These are phyloP conservation scores for Corapipo altera DNA, from an alignment of 2,113 vertebrate genomes.

Conservation along the genomic window DNA sequence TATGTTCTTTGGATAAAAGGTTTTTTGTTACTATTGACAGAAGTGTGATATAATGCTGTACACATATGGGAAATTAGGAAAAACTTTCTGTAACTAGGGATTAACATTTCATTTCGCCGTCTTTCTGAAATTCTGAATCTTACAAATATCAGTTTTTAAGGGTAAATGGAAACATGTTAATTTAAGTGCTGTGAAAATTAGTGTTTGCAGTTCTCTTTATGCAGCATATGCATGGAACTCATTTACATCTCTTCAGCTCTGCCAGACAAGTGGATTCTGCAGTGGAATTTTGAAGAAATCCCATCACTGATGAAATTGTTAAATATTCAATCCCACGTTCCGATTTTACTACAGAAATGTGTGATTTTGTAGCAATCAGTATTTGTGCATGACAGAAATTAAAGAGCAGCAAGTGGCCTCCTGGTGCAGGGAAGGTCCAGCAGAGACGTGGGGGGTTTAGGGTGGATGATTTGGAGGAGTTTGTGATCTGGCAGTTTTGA, in stretches of 20 bases:
- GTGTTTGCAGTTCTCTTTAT: slow-evolving; percentile 4
- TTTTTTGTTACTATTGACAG: neutral
- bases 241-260: slow-evolving; percentile 7
- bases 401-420: neutral
- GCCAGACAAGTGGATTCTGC: neutral
- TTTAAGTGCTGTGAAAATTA: slow-evolving; percentile 17
- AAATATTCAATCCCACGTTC: neutral
- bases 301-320: neutral
- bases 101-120: neutral
- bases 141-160: neutral
- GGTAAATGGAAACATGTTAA: neutral
- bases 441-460: neutral
- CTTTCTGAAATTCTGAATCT: neutral
- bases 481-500: neutral
- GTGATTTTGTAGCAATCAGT: neutral
- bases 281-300: neutral
- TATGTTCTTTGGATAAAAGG: neutral
- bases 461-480: neutral
- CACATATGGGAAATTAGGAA: neutral
- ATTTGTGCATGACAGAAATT: neutral
- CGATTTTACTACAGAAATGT: neutral
- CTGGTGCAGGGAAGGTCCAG: neutral
- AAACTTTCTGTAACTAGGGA: neutral
- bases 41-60: neutral
- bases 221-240: neutral